These are phyloP conservation scores for Cyprinodon diabolis DNA, from an alignment of 2,797 vertebrate genomes.

Conservation along the genomic window DNA sequence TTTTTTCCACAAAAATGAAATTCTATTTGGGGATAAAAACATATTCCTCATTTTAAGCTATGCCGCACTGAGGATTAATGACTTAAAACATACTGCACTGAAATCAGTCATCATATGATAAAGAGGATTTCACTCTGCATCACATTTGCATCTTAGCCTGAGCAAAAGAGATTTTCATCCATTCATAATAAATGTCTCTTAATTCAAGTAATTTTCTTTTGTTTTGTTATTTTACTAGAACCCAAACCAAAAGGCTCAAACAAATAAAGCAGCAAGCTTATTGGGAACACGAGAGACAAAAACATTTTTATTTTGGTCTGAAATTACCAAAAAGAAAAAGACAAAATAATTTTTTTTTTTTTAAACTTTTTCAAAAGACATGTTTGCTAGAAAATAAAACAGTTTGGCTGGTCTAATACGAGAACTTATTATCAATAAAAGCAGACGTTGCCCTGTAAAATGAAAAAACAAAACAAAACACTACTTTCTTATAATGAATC, in stretches of 20 bases:
- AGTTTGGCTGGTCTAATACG: no score
- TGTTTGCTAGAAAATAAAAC: no score
- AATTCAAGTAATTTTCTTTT: background rate
- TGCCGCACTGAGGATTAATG: background rate
- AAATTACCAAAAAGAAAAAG: no score
- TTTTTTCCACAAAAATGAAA: no score
- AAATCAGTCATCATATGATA: slow-evolving; percentile 2
- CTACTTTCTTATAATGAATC: no score
- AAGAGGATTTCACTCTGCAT: background rate
- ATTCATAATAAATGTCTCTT: background rate
- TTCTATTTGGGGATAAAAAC: background rate
- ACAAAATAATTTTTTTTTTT: no score
- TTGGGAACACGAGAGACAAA: background rate
- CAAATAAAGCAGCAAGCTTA: background rate
- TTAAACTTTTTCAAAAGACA: no score
- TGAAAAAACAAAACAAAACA: no score
- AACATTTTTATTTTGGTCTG: background rate
- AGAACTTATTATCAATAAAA: no score
- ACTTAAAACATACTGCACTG: background rate
- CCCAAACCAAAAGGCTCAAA: background rate
- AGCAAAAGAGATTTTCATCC: background rate
- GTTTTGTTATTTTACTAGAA: background rate
- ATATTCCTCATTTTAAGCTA: background rate
- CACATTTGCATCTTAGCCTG: background rate
- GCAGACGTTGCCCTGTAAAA: no score